A percentile compares a stretch with the other conserved stretches of the same genome.
Conservation (phyloP, 2,797 vertebrate genomes). For the Eupleurogrammus muticus region DNA sequence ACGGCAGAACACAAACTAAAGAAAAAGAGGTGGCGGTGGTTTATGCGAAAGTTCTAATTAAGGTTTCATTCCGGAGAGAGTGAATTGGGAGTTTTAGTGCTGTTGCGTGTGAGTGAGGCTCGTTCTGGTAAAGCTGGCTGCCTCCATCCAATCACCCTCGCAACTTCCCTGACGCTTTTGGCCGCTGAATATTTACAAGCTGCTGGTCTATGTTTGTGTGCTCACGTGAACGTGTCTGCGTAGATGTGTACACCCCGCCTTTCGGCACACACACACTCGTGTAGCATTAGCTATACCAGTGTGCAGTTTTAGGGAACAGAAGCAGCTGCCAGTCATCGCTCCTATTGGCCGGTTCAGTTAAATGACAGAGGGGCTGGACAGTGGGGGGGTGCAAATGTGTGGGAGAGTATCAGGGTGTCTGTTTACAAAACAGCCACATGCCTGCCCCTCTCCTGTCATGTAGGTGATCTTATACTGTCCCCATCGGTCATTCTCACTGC, state of each 20-base stretch:
- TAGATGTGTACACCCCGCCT: neutral
- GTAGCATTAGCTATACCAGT: constrained; percentile 35
- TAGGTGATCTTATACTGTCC: constrained; percentile 38
- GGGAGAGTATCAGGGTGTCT: constrained; percentile 66
- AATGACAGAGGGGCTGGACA: constrained; percentile 46
- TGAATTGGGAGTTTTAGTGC: neutral
- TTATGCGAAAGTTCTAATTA: neutral
- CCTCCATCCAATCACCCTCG: neutral
- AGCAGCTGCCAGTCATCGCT: constrained; percentile 56
- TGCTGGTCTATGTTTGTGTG: constrained; percentile 36
- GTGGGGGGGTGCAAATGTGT: constrained; percentile 32
- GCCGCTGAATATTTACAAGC: neutral
- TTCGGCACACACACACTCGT: constrained; percentile 22
- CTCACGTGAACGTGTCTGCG: constrained; percentile 4
- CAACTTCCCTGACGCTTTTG: no score
- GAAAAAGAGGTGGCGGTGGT: constrained; percentile 7
- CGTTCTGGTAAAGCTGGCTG: neutral
- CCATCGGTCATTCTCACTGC: constrained; percentile 21
- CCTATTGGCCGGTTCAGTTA: constrained; percentile 57
- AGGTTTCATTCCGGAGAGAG: neutral
- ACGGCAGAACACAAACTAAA: neutral
- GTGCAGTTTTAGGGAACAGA: constrained; percentile 52
- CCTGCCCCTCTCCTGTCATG: constrained; percentile 51
- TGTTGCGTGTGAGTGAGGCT: neutral
- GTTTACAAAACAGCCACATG: constrained; percentile 79